Evolutionary conservation across 2,797 vertebrate species (phyloP), one percentile per base, ranked within the genome.

Genomic region (Schizopygopsis pylzovi): DNA sequence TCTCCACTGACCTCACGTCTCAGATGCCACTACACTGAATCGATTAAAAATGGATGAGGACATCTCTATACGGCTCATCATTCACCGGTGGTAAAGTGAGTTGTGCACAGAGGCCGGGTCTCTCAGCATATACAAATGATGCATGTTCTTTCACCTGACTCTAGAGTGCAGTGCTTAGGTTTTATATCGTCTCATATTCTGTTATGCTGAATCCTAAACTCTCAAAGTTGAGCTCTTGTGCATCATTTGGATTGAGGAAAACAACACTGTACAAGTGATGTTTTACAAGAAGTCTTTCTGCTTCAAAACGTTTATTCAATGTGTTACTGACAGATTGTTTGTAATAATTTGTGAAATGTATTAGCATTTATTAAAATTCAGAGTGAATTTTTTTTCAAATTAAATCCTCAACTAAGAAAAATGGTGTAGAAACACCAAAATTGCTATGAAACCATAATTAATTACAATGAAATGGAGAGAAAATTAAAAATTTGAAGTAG

Each of bases 21-120:
- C 80, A 84, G 87, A 85, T 92, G 91, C 90, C 89, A 89, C 89
- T 91, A 87, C 86, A 91, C 89, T 90, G 87, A 87, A 90, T 80
- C 75, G 86, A 94, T 95, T 90, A 94, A 94, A 94, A 88, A 94
- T 93, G 89, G 90, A 94, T 93, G 92, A 94, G 92, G 91, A 81
- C 67, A 85, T 89, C 90, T 93, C 90, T 91, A 91, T 93, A 94
- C 91, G 92, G 76, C 78, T 81, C 76, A 87, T 45, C 82, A 81
- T 79, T 81, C 25, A 72, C 45, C 84, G 49, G 61, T 85, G 11
- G 87, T 82, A 86, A 72, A 47, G 81, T 68, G 78, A 73, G 67
- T 73, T 75, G 1, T 13, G 78, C 41, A n/a, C 81, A 83, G 70
- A 75, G 83, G 47, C 33, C n/a, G 10, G 22, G 68, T 84, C 77